Base-by-base conservation (phyloP, 2,888 invertebrate genomes). In the Euplexia lucipara region DNA sequence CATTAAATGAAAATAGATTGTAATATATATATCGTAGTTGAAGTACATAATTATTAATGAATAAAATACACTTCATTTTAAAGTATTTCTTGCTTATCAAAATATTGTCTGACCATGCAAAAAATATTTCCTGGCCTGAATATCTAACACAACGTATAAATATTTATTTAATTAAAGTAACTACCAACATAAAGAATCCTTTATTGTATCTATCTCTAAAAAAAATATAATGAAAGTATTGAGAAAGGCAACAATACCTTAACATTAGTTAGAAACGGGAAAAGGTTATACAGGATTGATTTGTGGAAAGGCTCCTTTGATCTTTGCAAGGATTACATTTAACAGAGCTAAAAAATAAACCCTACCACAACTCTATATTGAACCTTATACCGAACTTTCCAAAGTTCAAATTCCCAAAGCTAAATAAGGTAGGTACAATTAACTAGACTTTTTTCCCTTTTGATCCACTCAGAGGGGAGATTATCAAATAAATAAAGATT, bases 401-500 rank as follows among this genome's bases (percentile, higher is more conserved):
- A 68, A 22, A 45, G 64, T 49, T 57, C 12, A 54, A 59, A 64
- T 58, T 37, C 18, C 16, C 0, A 37, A 9, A 53, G n/a, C 18
- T 0, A 53, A 58, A 42, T 39, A 59, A 18, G 20, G 16, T 35
- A 9, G 32, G 39, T 39, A 61, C 32, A 75, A 78, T 78, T 78
- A 75, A 75, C 42, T 41, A 41, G 12, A 48, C 32, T 71, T 62
- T 79, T 70, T 66, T 52, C 35, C 59, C 51, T 70, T 49, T 71
- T 70, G 62, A 57, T 72, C 47, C 47, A 51, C 48, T 71, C 45
- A 39, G 54, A 57, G 58, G 48, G 62, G 48, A 75, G 74, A 82
- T 79, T 82, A 76, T 73, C 70, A 71, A 80, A 82, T 78, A 81
- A 80, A 83, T 77, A 82, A 70, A 70, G 79, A 79, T 79, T 73